Conservation (phyloP, 2,113 vertebrate genomes). For the Gorsachius goisagi region DNA sequence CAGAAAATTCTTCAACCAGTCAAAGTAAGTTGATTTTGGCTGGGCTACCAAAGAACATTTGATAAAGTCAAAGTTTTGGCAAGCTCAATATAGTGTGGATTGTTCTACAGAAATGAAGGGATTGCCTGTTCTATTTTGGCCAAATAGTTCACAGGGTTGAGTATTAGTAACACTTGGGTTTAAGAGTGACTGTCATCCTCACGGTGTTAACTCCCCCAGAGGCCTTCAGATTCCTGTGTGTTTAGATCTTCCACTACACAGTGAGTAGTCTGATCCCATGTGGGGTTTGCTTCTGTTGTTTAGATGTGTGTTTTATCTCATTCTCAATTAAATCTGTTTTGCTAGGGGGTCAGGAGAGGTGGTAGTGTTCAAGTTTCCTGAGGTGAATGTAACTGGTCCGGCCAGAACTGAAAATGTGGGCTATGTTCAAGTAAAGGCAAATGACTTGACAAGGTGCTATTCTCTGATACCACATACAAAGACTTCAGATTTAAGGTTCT, state of each 20-base stretch:
- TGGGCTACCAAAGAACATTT: background rate
- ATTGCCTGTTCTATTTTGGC: conserved; percentile 2
- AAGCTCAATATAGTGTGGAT: conserved; percentile 3
- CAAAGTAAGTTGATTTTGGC: conserved; percentile 4
- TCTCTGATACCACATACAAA: background rate
- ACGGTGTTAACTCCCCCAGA: background rate
- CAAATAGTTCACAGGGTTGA: background rate
- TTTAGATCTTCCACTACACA: background rate
- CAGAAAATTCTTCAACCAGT: background rate
- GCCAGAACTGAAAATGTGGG: background rate
- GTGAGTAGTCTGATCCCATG: background rate
- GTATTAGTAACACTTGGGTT: background rate
- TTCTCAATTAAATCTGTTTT: background rate
- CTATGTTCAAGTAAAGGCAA: background rate
- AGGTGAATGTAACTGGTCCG: background rate
- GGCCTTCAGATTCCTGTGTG: background rate
- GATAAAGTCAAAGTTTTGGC: conserved; percentile 31
- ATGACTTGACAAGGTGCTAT: background rate
- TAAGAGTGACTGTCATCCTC: background rate
- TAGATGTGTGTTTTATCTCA: background rate
- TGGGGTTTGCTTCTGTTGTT: background rate
- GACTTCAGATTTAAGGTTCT: background rate
- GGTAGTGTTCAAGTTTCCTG: background rate
- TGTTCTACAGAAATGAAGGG: conserved; percentile 6
- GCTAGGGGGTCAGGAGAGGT: rapidly evolving